A percentile compares a stretch with the other conserved stretches of the same genome.
Conservation (phyloP, 2,113 vertebrate genomes). For the Macroglossus sobrinus region DNA sequence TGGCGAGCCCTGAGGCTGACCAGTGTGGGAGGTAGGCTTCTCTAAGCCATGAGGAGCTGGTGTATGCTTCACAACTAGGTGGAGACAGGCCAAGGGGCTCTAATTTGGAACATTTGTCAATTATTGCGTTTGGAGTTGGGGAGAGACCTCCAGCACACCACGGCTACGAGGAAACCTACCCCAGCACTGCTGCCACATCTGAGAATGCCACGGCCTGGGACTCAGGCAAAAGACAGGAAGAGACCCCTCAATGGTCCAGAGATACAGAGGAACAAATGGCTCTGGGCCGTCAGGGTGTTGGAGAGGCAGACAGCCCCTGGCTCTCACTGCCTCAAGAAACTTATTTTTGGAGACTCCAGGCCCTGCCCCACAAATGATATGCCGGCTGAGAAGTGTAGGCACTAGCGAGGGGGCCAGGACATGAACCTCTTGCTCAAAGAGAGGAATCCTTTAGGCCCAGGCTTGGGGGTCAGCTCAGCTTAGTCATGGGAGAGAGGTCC, state of each 20-base stretch:
- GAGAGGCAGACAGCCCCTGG: accelerated
- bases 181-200: neutral
- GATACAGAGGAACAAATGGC: no score
- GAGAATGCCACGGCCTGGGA: neutral
- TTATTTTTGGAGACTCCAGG: no score
- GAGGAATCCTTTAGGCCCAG: neutral
- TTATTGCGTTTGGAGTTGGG: neutral
- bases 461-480: neutral
- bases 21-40: neutral
- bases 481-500: no score
- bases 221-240: neutral
- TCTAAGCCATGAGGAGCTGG: neutral
- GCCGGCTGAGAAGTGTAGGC: accelerated
- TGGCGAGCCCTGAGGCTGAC: neutral
- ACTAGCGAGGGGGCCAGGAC: neutral
- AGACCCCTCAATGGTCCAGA: no score
- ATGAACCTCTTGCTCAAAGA: neutral
- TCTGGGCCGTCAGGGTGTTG: neutral
- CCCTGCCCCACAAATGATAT: no score
- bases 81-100: no score
- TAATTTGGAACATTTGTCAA: no score
- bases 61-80: neutral
- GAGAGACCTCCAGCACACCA: neutral
- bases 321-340: neutral
- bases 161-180: neutral